Base-by-base conservation (phyloP, 2,888 invertebrate species). In the Archaeoteleia sp. region DNA sequence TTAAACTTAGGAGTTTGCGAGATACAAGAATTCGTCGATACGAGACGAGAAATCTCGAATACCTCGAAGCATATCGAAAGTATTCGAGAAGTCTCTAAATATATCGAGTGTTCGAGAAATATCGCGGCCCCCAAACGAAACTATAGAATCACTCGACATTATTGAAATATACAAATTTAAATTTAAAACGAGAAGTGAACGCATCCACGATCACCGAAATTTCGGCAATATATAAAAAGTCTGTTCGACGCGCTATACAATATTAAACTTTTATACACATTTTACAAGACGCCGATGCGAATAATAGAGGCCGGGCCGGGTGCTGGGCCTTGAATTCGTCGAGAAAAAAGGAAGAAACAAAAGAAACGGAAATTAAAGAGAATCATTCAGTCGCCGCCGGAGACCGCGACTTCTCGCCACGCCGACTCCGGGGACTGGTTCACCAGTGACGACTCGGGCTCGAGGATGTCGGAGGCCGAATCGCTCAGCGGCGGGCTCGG, bases 351-450 rank as follows among this genome's bases (percentile, higher is more conserved):
- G n/a, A n/a, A n/a, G n/a, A n/a, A n/a, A n/a, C n/a, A n/a, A n/a
- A n/a, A n/a, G n/a, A n/a, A n/a, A n/a, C n/a, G n/a, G n/a, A n/a
- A n/a, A n/a, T n/a, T n/a, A n/a, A n/a, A n/a, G n/a, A n/a, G n/a
- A n/a, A n/a, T 20, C 13, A 8, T 20, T 86, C 85, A 87, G 78
- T 87, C 88, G 9, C 88, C 88, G 13, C 87, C 88, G 13, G 88
- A 87, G 29, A 88, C 88, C 9, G 88, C 85, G 34, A 88, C 88
- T 78, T 88, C 88, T 51, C 88, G 83, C 83, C 87, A 87, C 37
- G 86, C 80, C 29, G 86, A 73, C 71, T 85, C 86, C 70, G 87
- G 86, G 34, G 82, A 79, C 53, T 81, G 80, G 42, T 78, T 80
- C 5, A 82, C 80, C 43, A 82, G 6, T 6, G 62, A 68, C 34